Percentiles rank a stretch among this genome's conserved stretches.
These are phyloP conservation scores for Prunella himalayana DNA, from an alignment of 2,113 vertebrate species.

Conservation along the genomic window DNA sequence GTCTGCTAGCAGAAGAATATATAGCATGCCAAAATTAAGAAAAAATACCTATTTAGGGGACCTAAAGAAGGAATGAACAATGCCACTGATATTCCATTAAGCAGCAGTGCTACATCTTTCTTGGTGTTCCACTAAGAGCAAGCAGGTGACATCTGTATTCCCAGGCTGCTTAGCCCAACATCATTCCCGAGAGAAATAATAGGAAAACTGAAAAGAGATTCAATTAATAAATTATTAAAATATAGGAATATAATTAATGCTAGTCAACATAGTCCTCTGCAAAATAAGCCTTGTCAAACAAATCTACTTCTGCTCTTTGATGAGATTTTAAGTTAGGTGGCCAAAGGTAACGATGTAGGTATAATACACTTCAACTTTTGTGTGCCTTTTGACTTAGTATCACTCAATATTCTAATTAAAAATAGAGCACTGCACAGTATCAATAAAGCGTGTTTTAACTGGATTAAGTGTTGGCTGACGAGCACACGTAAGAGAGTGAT, in stretches of 20 bases:
- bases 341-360: conserved; percentile 20
- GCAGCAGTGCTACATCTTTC: not conserved
- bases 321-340: conserved; percentile 43
- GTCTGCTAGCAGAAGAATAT: not conserved
- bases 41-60: not conserved
- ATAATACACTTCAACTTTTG: conserved; percentile 33
- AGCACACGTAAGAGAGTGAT: not conserved
- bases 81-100: not conserved
- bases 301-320: conserved; percentile 39
- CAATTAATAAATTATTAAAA: conserved; percentile 64
- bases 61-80: not conserved
- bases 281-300: conserved; percentile 65
- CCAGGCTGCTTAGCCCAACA: not conserved
- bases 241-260: conserved; percentile 44
- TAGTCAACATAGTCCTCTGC: conserved; percentile 40
- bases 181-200: not conserved
- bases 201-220: conserved; percentile 7
- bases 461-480: not conserved
- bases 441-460: not conserved
- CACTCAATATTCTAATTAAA: conserved; percentile 50
- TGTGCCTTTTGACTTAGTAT: conserved; percentile 31
- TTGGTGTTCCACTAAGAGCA: not conserved
- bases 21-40: not conserved
- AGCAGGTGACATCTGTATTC: not conserved
- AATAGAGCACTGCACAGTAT: conserved; percentile 36